Conservation (phyloP, 2,888 invertebrate species). For the Athalia circularis region DNA sequence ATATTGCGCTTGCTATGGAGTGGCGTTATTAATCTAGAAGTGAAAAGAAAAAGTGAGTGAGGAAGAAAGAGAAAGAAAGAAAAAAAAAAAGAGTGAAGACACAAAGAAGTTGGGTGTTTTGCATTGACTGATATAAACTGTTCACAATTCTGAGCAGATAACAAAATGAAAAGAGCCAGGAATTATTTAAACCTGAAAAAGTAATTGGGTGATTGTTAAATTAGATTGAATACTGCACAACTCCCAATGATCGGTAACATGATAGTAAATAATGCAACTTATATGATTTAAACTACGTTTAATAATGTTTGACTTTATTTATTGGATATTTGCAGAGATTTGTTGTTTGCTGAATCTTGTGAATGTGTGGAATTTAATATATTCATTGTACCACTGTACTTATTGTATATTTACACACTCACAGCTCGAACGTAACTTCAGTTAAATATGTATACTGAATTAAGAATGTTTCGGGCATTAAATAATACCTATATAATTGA, state of each 20-base stretch:
- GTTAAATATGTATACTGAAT: slow-evolving; percentile 44
- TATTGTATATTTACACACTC: slow-evolving; percentile 73
- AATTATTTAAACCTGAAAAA: not conserved
- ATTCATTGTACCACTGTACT: slow-evolving; percentile 70
- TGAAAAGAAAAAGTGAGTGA: slow-evolving; percentile 56
- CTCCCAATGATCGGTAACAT: slow-evolving; percentile 29
- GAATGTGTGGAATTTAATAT: slow-evolving; percentile 70
- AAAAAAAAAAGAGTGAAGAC: not conserved
- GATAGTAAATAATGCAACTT: slow-evolving; percentile 11
- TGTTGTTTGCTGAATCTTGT: slow-evolving; percentile 74
- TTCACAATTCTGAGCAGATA: not conserved
- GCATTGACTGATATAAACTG: slow-evolving; percentile 51
- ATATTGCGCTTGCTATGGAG: slow-evolving; percentile 59
- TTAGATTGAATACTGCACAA: slow-evolving; percentile 40
- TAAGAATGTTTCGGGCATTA: slow-evolving; percentile 41
- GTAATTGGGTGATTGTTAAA: not conserved
- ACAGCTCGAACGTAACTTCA: slow-evolving; percentile 62
- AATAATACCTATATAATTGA: slow-evolving; percentile 42
- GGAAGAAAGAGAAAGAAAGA: not conserved
- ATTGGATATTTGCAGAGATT: slow-evolving; percentile 73
- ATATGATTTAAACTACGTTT: slow-evolving; percentile 57
- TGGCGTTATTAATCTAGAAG: slow-evolving; percentile 65
- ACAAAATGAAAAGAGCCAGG: slow-evolving; percentile 1
- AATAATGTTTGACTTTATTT: slow-evolving; percentile 71
- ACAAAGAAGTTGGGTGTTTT: slow-evolving; percentile 61